phyloP scores from a whole-genome alignment of 2,888 invertebrate genomes.

The Latrodectus hesperus region DNA sequence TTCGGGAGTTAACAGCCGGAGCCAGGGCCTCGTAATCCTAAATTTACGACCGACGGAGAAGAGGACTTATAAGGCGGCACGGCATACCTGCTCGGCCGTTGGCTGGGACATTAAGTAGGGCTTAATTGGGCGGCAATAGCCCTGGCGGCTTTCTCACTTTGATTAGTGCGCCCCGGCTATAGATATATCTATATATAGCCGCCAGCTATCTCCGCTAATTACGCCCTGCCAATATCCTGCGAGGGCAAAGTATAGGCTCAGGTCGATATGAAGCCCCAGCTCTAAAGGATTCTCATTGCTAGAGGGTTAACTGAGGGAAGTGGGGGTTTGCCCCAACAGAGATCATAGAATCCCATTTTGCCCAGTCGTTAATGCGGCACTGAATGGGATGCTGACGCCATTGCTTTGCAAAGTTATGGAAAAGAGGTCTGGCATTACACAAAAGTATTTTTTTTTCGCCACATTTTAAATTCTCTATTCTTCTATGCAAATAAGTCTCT shows the following conservation, averaged over 20 bases:
- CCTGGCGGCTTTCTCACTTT: slow-evolving; percentile 59
- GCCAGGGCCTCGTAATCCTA: slow-evolving; percentile 61
- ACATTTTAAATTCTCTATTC: no score
- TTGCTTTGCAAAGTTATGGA: neutral
- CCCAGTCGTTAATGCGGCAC: slow-evolving; percentile 30
- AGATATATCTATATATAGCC: slow-evolving; percentile 56
- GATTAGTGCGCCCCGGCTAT: slow-evolving; percentile 53
- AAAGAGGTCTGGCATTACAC: neutral
- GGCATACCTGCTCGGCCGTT: slow-evolving; percentile 58
- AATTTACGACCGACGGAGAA: slow-evolving; percentile 59
- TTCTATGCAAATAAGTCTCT: no score
- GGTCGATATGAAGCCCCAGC: slow-evolving; percentile 56
- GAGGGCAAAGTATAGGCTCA: slow-evolving; percentile 23
- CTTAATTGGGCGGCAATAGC: slow-evolving; percentile 67
- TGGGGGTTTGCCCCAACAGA: neutral
- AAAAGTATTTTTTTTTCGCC: neutral
- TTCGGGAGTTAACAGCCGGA: slow-evolving; percentile 62
- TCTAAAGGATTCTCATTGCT: slow-evolving; percentile 22
- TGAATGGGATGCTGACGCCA: neutral
- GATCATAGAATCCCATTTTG: slow-evolving; percentile 34
- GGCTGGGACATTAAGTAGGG: slow-evolving; percentile 62
- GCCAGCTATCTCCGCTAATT: slow-evolving; percentile 54
- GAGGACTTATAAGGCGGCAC: slow-evolving; percentile 46
- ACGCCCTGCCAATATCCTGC: slow-evolving; percentile 59
- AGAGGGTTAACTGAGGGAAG: slow-evolving; percentile 24